Conservation (phyloP, 1,140 invertebrate species). For the Aporrectodea caliginosa region DNA sequence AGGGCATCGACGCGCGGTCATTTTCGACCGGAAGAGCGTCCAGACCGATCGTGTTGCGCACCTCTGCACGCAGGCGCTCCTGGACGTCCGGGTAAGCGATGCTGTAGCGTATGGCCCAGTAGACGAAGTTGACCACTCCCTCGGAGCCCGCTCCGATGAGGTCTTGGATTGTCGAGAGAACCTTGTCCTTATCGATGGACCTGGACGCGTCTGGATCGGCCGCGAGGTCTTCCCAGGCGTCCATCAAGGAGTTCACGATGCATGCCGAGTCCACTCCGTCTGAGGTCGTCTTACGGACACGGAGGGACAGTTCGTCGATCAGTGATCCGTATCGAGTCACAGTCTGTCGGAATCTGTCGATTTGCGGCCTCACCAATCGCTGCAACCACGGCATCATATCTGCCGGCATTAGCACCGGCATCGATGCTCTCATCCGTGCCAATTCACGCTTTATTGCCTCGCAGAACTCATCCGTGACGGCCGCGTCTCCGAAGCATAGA, state of each 20-base stretch:
- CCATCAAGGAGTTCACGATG: neutral
- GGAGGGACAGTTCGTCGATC: neutral
- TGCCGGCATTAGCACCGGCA: neutral
- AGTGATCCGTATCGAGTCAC: neutral
- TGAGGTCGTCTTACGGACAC: too few species aligned
- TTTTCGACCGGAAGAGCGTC: neutral
- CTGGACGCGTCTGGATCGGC: neutral
- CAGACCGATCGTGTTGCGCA: slow-evolving; percentile 32
- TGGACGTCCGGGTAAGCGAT: neutral
- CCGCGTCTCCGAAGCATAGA: neutral
- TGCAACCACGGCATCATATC: neutral
- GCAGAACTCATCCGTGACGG: neutral
- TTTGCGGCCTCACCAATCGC: neutral
- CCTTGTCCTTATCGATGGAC: neutral
- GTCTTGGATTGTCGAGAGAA: neutral
- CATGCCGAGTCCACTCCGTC: neutral
- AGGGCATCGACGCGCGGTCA: slow-evolving; percentile 36
- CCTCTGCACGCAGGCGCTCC: slow-evolving; percentile 32
- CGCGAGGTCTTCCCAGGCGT: neutral
- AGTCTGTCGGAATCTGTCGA: neutral
- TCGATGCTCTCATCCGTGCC: neutral
- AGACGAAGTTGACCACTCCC: neutral
- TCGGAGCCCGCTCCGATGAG: neutral
- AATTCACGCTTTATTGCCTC: neutral
- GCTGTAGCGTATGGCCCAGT: neutral